Evolutionary conservation across 2,888 invertebrate genomes (phyloP).

Genomic region (Dynastes hyllus): DNA sequence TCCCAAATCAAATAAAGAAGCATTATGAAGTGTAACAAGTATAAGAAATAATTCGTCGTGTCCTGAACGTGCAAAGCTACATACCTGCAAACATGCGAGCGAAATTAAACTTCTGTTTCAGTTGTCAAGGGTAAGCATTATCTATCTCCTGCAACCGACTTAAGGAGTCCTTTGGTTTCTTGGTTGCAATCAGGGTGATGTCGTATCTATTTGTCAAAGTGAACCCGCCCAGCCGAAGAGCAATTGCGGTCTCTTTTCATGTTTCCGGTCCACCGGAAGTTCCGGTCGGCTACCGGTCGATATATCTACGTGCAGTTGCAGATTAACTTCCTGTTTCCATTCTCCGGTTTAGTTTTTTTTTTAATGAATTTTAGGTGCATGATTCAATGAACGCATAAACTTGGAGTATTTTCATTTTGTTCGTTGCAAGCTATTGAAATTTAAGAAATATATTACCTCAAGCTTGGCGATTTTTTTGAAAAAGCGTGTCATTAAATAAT

Average conservation of each 20-base stretch:
- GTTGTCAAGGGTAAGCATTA: background rate
- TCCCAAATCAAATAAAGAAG: too few species aligned
- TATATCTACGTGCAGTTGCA: constrained; percentile 71
- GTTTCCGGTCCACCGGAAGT: constrained; percentile 72
- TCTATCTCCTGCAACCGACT: constrained; percentile 5
- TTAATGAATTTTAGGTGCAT: constrained; percentile 62
- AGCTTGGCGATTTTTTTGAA: background rate
- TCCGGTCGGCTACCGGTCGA: constrained; percentile 71
- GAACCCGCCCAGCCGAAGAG: constrained; percentile 66
- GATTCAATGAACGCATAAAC: constrained; percentile 63
- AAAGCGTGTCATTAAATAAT: too few species aligned
- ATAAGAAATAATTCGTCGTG: too few species aligned
- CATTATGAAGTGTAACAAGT: too few species aligned
- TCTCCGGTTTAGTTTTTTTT: constrained; percentile 46
- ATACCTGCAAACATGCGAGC: too few species aligned
- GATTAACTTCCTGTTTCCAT: constrained; percentile 71
- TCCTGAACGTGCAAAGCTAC: too few species aligned
- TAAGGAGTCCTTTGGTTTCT: constrained; percentile 45
- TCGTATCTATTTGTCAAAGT: constrained; percentile 67
- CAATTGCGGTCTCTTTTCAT: constrained; percentile 72
- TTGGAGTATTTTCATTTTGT: constrained; percentile 54
- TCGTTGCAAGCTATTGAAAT: background rate
- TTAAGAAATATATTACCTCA: background rate
- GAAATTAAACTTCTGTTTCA: constrained; percentile 22
- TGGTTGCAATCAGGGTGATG: constrained; percentile 57